A percentile compares a stretch with the other conserved stretches of the same genome.
Conservation (phyloP, 2,113 vertebrate genomes). For the Daubentonia madagascariensis region DNA sequence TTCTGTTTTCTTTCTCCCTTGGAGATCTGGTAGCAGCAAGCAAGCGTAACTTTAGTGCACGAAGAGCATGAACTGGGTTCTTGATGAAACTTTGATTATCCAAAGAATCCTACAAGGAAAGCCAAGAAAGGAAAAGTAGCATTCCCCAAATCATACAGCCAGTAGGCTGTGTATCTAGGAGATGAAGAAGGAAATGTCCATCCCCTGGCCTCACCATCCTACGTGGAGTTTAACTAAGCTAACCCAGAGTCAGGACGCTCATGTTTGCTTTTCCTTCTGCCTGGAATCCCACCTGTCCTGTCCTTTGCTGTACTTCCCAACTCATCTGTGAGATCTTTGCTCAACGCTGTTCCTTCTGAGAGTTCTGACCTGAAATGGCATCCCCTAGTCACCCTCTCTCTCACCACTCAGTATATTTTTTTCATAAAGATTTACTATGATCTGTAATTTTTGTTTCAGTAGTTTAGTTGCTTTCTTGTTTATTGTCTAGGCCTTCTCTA, state of each 20-base stretch:
- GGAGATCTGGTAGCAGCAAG: not conserved
- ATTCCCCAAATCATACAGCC: not conserved
- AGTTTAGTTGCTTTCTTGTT: not conserved
- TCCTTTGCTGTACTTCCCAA: not conserved
- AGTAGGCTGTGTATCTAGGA: not conserved
- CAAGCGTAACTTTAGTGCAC: not conserved
- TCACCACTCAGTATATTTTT: not conserved
- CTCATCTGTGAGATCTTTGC: not conserved
- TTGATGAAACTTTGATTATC: slow-evolving; percentile 48
- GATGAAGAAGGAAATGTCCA: not conserved
- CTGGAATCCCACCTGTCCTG: not conserved
- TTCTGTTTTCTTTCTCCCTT: slow-evolving; percentile 17
- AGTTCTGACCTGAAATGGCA: not conserved
- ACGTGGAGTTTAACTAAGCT: not conserved
- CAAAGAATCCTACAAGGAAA: not conserved
- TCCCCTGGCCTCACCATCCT: not conserved
- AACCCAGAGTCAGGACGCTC: not conserved
- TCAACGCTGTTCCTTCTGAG: not conserved
- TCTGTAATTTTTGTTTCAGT: not conserved
- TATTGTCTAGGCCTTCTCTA: not conserved
- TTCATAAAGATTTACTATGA: not conserved
- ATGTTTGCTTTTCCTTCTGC: not conserved
- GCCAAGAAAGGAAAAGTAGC: not conserved
- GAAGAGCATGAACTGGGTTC: not conserved
- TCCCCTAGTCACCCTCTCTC: not conserved